Conservation (phyloP, 2,113 vertebrate species). For the Sorex araneus region DNA sequence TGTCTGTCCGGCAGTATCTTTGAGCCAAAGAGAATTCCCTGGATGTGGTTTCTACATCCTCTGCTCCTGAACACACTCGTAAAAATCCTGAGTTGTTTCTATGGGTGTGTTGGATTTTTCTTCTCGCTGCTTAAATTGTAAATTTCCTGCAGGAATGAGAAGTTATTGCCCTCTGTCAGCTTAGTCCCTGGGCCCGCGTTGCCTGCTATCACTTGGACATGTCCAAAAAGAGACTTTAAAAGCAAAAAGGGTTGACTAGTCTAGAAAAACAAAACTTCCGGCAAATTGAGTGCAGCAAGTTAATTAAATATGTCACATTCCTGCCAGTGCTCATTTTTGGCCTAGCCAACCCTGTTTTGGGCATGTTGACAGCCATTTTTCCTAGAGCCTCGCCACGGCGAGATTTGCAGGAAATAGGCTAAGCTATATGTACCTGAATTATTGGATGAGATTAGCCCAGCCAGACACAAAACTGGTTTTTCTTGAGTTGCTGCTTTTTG, state of each 20-base stretch:
- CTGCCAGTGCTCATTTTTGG: conserved; percentile 37
- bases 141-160: conserved; percentile 15
- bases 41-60: conserved; percentile 72
- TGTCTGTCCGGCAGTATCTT: conserved; percentile 75
- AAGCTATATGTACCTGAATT: not conserved
- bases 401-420: conserved; percentile 49
- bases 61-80: conserved; percentile 65
- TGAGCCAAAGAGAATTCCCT: conserved; percentile 63
- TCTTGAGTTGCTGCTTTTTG: not conserved
- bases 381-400: not conserved
- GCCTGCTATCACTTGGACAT: conserved; percentile 52
- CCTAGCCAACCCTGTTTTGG: conserved; percentile 38
- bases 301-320: conserved; percentile 48
- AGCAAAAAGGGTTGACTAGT: conserved; percentile 55
- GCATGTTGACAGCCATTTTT: conserved; percentile 12
- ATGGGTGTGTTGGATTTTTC: conserved; percentile 64
- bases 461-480: conserved; percentile 38
- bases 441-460: conserved; percentile 60
- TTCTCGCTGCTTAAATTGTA: conserved; percentile 59
- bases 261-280: conserved; percentile 36
- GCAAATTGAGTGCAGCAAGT: conserved; percentile 59
- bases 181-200: conserved; percentile 47
- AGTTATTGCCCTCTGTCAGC: conserved; percentile 51
- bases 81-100: conserved; percentile 66
- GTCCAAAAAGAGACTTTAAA: conserved; percentile 31